A percentile compares a stretch with the other conserved stretches of the same genome.
Evolutionary conservation across 1,140 invertebrate genomes (phyloP).

Genomic region (Oncopeltus fasciatus): DNA sequence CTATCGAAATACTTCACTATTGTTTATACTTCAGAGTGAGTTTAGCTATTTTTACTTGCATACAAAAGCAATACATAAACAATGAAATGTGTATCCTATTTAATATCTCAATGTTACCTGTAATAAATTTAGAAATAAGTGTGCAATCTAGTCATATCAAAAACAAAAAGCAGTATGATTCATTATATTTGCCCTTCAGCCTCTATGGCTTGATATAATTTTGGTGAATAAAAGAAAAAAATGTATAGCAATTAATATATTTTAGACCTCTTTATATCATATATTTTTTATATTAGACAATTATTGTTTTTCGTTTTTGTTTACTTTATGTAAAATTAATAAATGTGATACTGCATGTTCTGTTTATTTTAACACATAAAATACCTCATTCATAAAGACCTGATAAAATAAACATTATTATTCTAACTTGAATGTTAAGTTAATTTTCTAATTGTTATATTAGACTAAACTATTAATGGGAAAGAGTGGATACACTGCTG

Average conservation of each 20-base stretch:
- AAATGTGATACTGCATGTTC: neutral
- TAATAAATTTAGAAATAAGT: neutral
- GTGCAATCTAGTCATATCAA: neutral
- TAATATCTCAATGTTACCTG: too few relatives aligned
- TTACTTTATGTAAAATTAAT: too few relatives aligned
- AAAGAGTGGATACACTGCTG: too few relatives aligned
- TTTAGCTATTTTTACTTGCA: neutral
- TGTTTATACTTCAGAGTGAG: neutral
- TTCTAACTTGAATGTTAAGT: too few relatives aligned
- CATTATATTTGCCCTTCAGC: neutral
- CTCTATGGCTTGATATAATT: neutral
- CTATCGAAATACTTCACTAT: too few relatives aligned
- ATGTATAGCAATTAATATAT: neutral
- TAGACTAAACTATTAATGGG: too few relatives aligned
- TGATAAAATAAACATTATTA: too few relatives aligned
- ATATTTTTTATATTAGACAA: neutral
- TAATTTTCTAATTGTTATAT: too few relatives aligned
- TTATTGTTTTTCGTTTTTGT: neutral
- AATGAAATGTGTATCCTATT: neutral
- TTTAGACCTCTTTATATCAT: neutral
- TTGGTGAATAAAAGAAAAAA: neutral
- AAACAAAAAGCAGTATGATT: neutral
- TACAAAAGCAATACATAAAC: neutral
- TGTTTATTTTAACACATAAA: neutral
- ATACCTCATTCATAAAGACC: too few relatives aligned